Evolutionary conservation across 2,113 vertebrate genomes (phyloP).

Genomic region (Amia ocellicauda): DNA sequence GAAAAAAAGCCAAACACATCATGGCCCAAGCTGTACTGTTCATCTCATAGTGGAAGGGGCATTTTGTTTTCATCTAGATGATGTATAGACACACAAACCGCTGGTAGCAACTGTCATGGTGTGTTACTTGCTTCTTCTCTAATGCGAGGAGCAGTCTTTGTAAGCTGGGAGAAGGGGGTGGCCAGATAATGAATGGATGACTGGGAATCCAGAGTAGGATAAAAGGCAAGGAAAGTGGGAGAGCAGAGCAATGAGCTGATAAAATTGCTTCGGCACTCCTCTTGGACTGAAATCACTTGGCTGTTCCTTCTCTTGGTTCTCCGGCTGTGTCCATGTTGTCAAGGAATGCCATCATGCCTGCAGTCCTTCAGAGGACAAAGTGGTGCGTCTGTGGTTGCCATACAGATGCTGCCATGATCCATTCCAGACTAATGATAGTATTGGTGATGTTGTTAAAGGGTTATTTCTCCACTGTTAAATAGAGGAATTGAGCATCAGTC

Average conservation of each 20-base stretch:
- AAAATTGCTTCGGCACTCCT: no score
- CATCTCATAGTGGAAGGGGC: neutral
- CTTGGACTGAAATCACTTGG: no score
- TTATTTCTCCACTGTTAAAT: no score
- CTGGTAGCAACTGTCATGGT: constrained; percentile 3
- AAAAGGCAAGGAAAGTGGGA: neutral
- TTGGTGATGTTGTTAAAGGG: no score
- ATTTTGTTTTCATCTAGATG: constrained; percentile 4
- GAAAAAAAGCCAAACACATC: neutral
- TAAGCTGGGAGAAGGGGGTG: neutral
- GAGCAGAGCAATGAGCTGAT: neutral
- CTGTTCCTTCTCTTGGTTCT: no score
- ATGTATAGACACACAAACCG: neutral
- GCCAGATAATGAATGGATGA: neutral
- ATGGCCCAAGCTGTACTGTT: neutral
- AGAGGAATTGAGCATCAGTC: no score
- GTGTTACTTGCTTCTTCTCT: neutral
- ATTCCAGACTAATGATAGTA: no score
- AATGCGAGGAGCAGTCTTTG: neutral
- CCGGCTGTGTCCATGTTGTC: no score
- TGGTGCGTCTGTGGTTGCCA: no score
- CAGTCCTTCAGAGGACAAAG: no score
- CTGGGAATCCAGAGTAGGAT: neutral
- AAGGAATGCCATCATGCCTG: no score
- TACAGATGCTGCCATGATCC: no score